Base-by-base conservation (phyloP, 2,797 vertebrate species). In the Ispidina lecontei region DNA sequence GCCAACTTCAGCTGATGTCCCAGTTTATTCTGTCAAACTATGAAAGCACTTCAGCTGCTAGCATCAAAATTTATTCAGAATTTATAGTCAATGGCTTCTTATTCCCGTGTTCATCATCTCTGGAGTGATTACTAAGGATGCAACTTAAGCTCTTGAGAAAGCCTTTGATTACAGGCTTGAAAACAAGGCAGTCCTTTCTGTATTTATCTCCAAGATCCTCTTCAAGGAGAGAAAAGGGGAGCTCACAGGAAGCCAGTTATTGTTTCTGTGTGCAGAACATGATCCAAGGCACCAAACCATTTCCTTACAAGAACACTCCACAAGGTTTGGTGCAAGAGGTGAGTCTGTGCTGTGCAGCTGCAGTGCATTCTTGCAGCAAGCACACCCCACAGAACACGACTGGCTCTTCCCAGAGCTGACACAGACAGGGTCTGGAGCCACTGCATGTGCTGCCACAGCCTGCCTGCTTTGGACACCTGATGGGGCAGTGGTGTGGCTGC, bases 301-400 rank as follows among this genome's bases (percentile, higher is more conserved):
- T 1, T 4, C 35, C 21, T 35, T 56, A 29, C 16, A 37, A 64
- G 35, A 39, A 52, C 0, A 1, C 20, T 80, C 35, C 44, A 46
- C 7, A 14, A 43, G 29, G 31, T 33, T 17, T 14, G 18, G 51
- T 46, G 62, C 56, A 73, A 31, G 28, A 37, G 15, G 37, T 43
- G 31, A 17, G 33, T 25, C 55, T n/a, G 18, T 49, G 28, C 55
- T 25, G 58, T 12, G 64, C 25, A 64, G 25, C 15, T 33, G n/a
- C 49, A 33, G 44, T 5, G 35, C 25, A 7, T 33, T 33, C 25
- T 52, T 25, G n/a, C 44, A 33, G 65, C 20, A 70, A 58, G 31
- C 6, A 12, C 28, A 59, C 29, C 39, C 64, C 37, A 43, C 31
- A 46, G 20, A 33, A 28, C 18, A 29, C 10, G 7, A n/a, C 19